These are phyloP conservation scores for Telmatherina bonti DNA, from an alignment of 2,797 vertebrate genomes.

Conservation along the genomic window DNA sequence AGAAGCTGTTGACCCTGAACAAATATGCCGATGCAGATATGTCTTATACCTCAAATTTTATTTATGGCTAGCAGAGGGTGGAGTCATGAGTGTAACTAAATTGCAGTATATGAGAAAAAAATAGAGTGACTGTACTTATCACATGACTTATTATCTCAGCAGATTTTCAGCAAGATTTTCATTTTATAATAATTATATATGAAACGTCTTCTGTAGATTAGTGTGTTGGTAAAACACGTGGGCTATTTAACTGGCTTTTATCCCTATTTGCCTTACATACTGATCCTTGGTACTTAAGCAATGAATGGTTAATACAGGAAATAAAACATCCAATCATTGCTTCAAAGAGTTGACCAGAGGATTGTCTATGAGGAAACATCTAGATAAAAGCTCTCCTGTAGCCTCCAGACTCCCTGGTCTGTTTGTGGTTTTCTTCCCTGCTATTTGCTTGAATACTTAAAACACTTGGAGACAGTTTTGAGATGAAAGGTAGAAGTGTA, in stretches of 20 bases:
- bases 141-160: neutral
- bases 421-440: constrained; percentile 42
- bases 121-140: neutral
- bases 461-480: constrained; percentile 33
- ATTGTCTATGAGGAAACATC: constrained; percentile 40
- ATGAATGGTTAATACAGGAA: constrained; percentile 47
- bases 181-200: neutral
- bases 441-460: constrained; percentile 35
- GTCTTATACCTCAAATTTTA: too few species aligned
- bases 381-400: constrained; percentile 38
- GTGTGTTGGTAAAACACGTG: constrained; percentile 18
- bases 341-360: constrained; percentile 54
- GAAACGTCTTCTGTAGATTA: neutral
- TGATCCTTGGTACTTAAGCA: constrained; percentile 12
- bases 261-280: constrained; percentile 22
- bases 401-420: constrained; percentile 50
- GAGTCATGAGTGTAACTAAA: neutral
- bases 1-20: neutral
- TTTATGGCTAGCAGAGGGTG: neutral
- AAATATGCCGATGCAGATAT: too few species aligned
- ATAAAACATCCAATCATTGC: constrained; percentile 34
- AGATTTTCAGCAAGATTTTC: neutral
- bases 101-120: too few species aligned
- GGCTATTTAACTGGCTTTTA: constrained; percentile 24
- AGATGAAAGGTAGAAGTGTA: constrained; percentile 21